Base-by-base conservation (phyloP, 2,888 invertebrate species). In the Andricus quercusramuli region DNA sequence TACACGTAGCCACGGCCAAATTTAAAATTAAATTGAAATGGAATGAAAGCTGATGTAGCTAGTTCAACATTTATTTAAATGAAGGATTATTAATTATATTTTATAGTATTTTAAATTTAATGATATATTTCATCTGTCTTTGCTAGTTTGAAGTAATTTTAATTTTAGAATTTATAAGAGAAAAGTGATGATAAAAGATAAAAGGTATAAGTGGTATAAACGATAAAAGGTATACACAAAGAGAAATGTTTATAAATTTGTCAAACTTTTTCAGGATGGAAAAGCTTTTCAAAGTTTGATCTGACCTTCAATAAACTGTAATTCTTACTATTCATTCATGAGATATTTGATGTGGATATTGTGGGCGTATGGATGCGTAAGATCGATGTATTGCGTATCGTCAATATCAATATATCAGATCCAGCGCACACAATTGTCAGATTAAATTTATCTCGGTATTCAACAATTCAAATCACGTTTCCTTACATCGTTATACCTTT, bases 301-400 rank as follows among this genome's bases (percentile, higher is more conserved):
- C 15, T 17, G 22, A 41, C 17, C 25, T 44, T 68, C 25, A 68
- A 68, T 47, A 68, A 68, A 47, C 15, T 17, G 20, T 15, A 68
- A 68, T 68, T 68, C 25, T 25, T 47, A 9, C 25, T 47, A 13
- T 25, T 68, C 25, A 68, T 70, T 70, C 70, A 47, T 47, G 25
- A 29, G 15, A 29, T 51, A 70, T 29, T 51, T 70, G 22, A 22
- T 9, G 29, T 20, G 51, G 29, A 70, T 17, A 70, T 29, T 5
- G 51, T 32, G 15, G n/a, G 44, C 29, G 25, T 29, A 29, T 11
- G 32, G 22, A 67, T 22, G 67, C 47, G 25, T 70, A 17, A 47
- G 25, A 47, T 70, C 68, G 9, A 70, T 44, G 25, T 29, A 22
- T 44, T 41, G 15, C 15, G 44, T 41, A 44, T 66, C 17, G n/a